Conservation (phyloP, 2,797 vertebrate species). For the Sebastes iracundus region DNA sequence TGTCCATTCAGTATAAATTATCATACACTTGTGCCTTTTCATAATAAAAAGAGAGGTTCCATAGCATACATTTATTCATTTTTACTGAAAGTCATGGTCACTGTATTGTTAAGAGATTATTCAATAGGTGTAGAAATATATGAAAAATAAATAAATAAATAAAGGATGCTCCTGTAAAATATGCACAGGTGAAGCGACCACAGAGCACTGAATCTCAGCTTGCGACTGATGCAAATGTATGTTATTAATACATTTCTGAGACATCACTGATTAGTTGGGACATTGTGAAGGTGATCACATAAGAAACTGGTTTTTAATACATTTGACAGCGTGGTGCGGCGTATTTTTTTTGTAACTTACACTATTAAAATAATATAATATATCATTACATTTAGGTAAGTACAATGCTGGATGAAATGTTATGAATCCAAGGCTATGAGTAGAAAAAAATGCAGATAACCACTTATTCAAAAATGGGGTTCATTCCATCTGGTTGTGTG, state of each 20-base stretch:
- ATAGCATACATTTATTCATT: neutral
- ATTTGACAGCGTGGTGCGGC: neutral
- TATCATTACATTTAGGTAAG: neutral
- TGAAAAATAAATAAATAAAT: neutral
- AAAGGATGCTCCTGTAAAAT: neutral
- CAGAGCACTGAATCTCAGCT: neutral
- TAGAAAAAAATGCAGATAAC: neutral
- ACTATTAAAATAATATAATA: neutral
- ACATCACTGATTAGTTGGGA: neutral
- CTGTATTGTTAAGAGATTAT: neutral
- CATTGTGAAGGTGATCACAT: neutral
- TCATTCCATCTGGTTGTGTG: neutral
- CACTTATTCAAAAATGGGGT: neutral
- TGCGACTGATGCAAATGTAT: neutral
- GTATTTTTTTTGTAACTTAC: neutral
- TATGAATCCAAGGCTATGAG: neutral
- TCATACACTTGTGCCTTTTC: neutral
- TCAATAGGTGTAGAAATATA: neutral
- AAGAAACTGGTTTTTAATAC: neutral
- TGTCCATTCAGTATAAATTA: neutral
- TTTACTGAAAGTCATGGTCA: neutral
- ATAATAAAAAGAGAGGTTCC: neutral
- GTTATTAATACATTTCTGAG: neutral
- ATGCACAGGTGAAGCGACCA: neutral
- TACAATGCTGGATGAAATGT: neutral